Evolutionary conservation across 2,113 vertebrate genomes (phyloP), one percentile per base, ranked within the genome.

Genomic region (Brachionichthys hirsutus): DNA sequence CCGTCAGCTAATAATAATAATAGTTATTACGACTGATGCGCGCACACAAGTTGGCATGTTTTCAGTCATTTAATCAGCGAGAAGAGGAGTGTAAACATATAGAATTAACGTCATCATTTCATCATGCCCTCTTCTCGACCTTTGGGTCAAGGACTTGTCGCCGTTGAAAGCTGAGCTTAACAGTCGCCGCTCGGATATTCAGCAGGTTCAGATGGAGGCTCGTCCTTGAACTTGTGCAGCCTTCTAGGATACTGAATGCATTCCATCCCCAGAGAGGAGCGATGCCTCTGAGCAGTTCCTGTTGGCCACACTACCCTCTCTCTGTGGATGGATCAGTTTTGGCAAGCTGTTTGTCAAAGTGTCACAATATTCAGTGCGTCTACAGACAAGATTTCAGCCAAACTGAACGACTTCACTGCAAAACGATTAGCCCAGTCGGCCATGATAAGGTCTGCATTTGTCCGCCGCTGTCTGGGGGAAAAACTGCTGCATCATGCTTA

Each of bases 321-420:
- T 73, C 74, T 54, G 52, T 40, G 77, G 78, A 82, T 67, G 51
- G 63, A 82, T 58, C 62, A 20, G 18, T 54, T 59, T 67, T 87
- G 86, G 74, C 82, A 75, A 80, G 83, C 84, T 78, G 73, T 87
- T 88, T 88, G 81, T 88, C 84, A 83, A 79, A 87, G 75, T 85
- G 84, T 83, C 88, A 84, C 82, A 68, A 79, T 81, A 84, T 78
- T 71, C 76, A 82, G 71, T 41, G 50, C 4, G 64, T 67, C 67
- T 71, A 67, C 76, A 73, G 66, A 62, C 84, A 73, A 66, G 74
- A 75, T 71, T 55, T 62, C 49, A 54, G 69, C 59, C 64, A 60
- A 69, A 72, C 66, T 24, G 71, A 30, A 80, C 72, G 50, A 69
- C 50, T 65, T 50, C 18, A 8, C 8, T 3, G 24, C 3, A 8